Conservation (phyloP, 2,113 vertebrate species). For the Ceyx cyanopectus region DNA sequence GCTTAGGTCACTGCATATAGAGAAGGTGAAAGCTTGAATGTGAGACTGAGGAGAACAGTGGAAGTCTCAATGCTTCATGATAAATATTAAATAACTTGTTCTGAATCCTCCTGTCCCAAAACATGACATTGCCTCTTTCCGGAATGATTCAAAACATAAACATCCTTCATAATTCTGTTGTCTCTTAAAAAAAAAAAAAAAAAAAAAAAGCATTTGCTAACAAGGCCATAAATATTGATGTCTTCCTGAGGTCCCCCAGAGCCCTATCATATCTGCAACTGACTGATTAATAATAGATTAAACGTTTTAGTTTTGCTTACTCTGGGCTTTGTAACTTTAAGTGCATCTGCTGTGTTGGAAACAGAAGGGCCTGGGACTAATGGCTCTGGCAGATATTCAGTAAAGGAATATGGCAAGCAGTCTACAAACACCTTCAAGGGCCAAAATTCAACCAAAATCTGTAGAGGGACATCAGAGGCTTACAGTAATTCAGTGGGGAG, state of each 20-base stretch:
- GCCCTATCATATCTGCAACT: constrained; percentile 80
- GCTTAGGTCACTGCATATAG: not conserved
- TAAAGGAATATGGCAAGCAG: constrained; percentile 30
- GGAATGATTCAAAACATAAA: constrained; percentile 66
- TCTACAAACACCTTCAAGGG: constrained; percentile 39
- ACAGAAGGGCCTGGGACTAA: constrained; percentile 33
- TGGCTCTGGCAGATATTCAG: constrained; percentile 25
- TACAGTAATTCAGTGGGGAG: constrained; percentile 4
- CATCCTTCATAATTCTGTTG: constrained; percentile 48
- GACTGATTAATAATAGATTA: constrained; percentile 87
- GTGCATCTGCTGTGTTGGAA: constrained; percentile 67
- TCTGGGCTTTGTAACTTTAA: constrained; percentile 75
- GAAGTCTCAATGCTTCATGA: constrained; percentile 4
- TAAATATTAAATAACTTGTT: constrained; percentile 51
- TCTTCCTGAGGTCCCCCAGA: constrained; percentile 70
- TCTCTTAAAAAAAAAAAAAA: constrained; percentile 26
- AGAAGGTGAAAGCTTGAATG: not conserved
- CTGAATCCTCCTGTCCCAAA: constrained; percentile 50
- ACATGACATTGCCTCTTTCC: constrained; percentile 56
- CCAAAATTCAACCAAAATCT: constrained; percentile 27
- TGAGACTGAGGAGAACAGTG: not conserved
- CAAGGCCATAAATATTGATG: constrained; percentile 83
- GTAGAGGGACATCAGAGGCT: not conserved
- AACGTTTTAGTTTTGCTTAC: constrained; percentile 81
- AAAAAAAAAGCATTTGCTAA: constrained; percentile 72